Percentiles rank a stretch among this genome's conserved stretches.
These are phyloP conservation scores for Dynastes hyllus DNA, from an alignment of 2,888 invertebrate genomes.

Conservation along the genomic window DNA sequence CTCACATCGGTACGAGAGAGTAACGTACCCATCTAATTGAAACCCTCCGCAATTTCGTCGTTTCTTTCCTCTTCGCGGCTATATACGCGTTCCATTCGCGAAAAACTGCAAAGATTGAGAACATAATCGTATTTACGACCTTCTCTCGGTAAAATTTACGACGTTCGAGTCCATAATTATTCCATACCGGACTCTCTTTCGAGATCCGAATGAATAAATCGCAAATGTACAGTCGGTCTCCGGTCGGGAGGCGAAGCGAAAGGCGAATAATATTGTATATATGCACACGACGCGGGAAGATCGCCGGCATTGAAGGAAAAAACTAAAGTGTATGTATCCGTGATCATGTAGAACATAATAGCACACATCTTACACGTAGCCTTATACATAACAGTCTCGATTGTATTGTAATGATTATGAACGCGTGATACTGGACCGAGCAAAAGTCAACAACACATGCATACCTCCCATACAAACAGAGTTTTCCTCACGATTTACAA, in stretches of 20 bases:
- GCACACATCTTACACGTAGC: constrained; percentile 47
- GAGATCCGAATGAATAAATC: constrained; percentile 46
- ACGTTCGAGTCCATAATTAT: constrained; percentile 46
- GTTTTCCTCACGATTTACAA: constrained; percentile 34
- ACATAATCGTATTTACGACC: constrained; percentile 46
- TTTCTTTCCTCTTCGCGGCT: constrained; percentile 16
- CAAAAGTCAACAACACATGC: constrained; percentile 38
- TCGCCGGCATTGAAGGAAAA: constrained; percentile 27
- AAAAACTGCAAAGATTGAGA: constrained; percentile 47
- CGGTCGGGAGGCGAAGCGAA: constrained; percentile 4
- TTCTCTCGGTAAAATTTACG: constrained; percentile 39
- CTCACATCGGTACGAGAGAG: constrained; percentile 10
- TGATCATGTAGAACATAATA: constrained; percentile 50
- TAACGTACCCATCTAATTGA: constrained; percentile 23
- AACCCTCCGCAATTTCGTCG: constrained; percentile 30
- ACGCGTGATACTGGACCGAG: constrained; percentile 35
- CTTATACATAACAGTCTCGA: constrained; percentile 26
- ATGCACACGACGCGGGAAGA: constrained; percentile 36
- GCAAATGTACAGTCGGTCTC: constrained; percentile 25
- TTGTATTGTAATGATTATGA: constrained; percentile 48
- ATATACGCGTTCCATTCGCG: constrained; percentile 5
- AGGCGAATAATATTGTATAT: constrained; percentile 29
- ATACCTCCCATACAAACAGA: constrained; percentile 35
- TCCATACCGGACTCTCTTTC: constrained; percentile 47
- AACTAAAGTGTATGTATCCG: constrained; percentile 49